Base-by-base conservation (phyloP, 2,888 invertebrate genomes). In the Leptinotarsa rubiginosa region DNA sequence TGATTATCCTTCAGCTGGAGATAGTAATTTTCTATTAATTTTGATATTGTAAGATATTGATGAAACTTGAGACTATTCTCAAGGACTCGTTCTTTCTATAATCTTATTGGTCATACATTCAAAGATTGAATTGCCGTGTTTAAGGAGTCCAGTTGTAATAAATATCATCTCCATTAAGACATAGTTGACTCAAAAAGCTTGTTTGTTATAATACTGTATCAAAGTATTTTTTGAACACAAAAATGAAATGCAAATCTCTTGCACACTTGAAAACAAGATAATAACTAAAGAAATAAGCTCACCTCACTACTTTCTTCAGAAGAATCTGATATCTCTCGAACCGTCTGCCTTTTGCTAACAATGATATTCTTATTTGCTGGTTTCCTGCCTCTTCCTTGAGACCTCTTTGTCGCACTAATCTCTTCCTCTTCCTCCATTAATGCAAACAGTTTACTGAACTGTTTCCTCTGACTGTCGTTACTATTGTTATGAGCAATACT, bases 381-480 rank as follows among this genome's bases (percentile, higher is more conserved):
- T 78, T 88, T 88, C 75, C 88, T 82, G 4, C 88, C 92, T 77
- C 93, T 90, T 74, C 90, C 90, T 22, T 89, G 90, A 73, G 91
- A 92, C 84, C 91, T 90, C 75, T 91, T 81, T 89, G 91, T 81
- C 90, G 92, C 79, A 89, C 92, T 83, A 74, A 84, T 79, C 68
- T 93, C 90, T 86, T 96, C 96, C 85, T 96, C 96, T 85, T 96
- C 96, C 88, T 96, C 97, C 47, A 96, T 95, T 81, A 98, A 89
- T 10, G 96, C 94, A 87, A 97, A 95, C 82, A 98, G 90, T 85
- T 97, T 96, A 86, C 94, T 94, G 88, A 95, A 97, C 90, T 95
- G 96, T 89, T 95, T 95, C 90, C 96, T 94, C 89, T 96, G 93
- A 82, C 93, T 92, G 87, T 98, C 98, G 84, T 92, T 95, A 87